Evolutionary conservation across 23 tunicate genomes (phyloP).

Genomic region (Trididemnum nubilum): DNA sequence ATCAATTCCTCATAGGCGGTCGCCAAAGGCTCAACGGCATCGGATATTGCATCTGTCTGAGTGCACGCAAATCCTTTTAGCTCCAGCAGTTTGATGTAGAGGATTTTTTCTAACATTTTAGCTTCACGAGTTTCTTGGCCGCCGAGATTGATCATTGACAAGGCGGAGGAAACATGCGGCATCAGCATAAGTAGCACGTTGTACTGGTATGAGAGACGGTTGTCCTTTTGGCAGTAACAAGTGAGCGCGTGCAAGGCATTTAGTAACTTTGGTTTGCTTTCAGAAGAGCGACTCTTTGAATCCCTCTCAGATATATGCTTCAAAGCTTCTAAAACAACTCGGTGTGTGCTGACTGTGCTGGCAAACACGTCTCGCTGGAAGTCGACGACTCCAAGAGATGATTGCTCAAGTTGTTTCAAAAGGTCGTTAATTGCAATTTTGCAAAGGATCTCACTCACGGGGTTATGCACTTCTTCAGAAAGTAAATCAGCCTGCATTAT

Average conservation of each 20-base stretch:
- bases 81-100: conserved; percentile 27
- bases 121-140: too few relatives aligned
- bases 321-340: conserved; percentile 22
- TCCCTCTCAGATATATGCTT: not conserved
- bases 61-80: conserved; percentile 43
- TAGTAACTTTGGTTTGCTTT: not conserved
- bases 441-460: conserved; percentile 18
- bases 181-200: conserved; percentile 5
- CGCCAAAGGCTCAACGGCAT: conserved; percentile 26
- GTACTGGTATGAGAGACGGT: conserved; percentile 24
- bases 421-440: not conserved
- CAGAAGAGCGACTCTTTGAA: too few relatives aligned
- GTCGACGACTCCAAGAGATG: conserved; percentile 25
- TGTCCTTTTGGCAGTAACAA: conserved; percentile 37
- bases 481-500: not conserved
- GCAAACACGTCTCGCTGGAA: not conserved
- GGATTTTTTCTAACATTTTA: conserved; percentile 4
- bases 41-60: conserved; percentile 23
- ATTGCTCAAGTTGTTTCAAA: conserved; percentile 6
- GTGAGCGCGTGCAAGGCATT: conserved; percentile 27
- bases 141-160: not conserved
- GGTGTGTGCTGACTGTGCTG: conserved; percentile 33
- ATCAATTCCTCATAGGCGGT: conserved; percentile 17
- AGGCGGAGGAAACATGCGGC: conserved; percentile 31
- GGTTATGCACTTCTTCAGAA: not conserved